These are phyloP conservation scores for Anastrepha ludens DNA, from an alignment of 1,140 invertebrate species.

Conservation along the genomic window DNA sequence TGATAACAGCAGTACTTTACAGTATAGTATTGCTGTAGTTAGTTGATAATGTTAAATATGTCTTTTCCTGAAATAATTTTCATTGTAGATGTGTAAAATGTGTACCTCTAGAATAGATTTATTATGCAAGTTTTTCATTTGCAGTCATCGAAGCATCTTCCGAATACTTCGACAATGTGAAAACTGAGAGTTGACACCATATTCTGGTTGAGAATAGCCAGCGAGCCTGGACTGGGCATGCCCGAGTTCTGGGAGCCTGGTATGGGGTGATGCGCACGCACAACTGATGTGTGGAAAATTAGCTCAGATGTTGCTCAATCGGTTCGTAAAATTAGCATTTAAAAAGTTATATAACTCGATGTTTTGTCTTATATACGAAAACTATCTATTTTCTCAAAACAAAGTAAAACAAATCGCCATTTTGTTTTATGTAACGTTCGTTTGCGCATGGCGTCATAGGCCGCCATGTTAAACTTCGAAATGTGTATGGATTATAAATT, in stretches of 20 bases:
- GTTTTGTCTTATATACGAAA: background rate
- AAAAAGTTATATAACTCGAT: conserved; percentile 1
- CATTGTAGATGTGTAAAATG: conserved; percentile 10
- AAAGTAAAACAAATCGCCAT: conserved; percentile 15
- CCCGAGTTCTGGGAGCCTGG: conserved; percentile 20
- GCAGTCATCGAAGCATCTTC: conserved; percentile 62
- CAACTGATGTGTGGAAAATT: conserved; percentile 44
- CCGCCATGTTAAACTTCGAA: background rate
- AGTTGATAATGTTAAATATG: conserved; percentile 43
- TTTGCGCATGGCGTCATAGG: background rate
- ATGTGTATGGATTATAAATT: background rate
- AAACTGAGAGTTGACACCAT: conserved; percentile 10
- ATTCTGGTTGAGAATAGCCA: background rate
- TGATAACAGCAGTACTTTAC: background rate
- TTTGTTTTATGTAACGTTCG: conserved; percentile 10
- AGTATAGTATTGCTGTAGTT: conserved; percentile 6
- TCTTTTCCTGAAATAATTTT: background rate
- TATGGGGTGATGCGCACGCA: background rate
- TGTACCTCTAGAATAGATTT: conserved; percentile 59
- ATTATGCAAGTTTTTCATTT: conserved; percentile 74
- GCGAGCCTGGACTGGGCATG: conserved; percentile 1
- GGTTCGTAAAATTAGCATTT: conserved; percentile 45
- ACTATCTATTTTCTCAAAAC: background rate
- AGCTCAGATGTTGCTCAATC: conserved; percentile 50
- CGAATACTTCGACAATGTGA: conserved; percentile 25